Conservation (phyloP, 2,797 vertebrate species). For the Paguma larvata region DNA sequence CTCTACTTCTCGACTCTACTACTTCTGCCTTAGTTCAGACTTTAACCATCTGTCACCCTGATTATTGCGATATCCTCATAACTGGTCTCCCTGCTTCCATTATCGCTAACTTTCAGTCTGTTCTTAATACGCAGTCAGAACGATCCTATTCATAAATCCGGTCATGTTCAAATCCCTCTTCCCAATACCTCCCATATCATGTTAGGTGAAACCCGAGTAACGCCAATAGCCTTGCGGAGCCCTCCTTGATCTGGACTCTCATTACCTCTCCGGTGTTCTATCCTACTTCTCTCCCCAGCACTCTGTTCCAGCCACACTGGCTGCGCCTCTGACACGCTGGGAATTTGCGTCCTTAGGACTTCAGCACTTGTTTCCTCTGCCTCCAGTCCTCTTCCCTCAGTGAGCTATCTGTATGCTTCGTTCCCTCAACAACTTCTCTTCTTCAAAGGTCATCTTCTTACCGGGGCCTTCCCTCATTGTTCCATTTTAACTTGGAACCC, state of each 20-base stretch:
- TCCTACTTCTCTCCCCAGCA: background rate
- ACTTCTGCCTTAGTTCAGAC: background rate
- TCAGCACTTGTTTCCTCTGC: background rate
- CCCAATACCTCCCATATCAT: background rate
- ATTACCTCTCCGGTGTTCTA: background rate
- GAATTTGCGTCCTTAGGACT: background rate
- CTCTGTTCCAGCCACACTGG: background rate
- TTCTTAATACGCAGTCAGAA: background rate
- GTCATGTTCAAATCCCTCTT: background rate
- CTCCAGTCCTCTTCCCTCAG: background rate
- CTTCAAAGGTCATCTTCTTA: background rate
- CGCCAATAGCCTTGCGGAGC: background rate
- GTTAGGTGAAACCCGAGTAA: slow-evolving; percentile 3
- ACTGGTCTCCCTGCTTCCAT: background rate
- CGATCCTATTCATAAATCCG: background rate
- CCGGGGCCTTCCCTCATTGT: background rate
- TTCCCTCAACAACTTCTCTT: background rate
- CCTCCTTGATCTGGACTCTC: background rate
- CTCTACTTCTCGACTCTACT: background rate
- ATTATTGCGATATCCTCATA: background rate
- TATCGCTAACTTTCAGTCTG: background rate
- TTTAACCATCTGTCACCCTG: background rate
- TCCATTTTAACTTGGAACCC: background rate
- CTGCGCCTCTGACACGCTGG: background rate
- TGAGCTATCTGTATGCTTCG: background rate